These are phyloP conservation scores for Mya arenaria DNA, from an alignment of 1,140 invertebrate species.

Conservation along the genomic window DNA sequence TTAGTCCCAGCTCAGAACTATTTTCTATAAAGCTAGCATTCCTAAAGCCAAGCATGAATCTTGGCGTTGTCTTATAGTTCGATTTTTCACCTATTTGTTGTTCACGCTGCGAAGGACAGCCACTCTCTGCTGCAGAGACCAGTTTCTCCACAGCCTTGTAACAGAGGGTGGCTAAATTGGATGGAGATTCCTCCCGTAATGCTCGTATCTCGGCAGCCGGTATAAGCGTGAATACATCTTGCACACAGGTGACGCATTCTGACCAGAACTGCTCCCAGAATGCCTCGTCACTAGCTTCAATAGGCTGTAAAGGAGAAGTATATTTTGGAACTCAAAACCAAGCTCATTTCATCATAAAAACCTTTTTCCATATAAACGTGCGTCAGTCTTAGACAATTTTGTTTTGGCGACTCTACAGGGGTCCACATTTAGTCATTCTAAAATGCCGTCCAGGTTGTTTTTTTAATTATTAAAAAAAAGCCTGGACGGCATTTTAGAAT, in stretches of 20 bases:
- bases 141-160: conserved; percentile 99
- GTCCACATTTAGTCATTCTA: too few species aligned
- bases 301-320: conserved; percentile 87
- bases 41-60: too few species aligned
- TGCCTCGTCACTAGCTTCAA: conserved; percentile 93
- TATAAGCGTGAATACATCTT: conserved; percentile 98
- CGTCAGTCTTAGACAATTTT: too few species aligned
- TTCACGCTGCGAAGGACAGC: conserved; percentile 95
- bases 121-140: conserved; percentile 95
- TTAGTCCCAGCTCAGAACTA: too few species aligned
- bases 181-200: conserved; percentile 96
- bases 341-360: too few species aligned
- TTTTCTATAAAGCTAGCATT: not conserved
- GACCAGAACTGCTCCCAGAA: conserved; percentile 99
- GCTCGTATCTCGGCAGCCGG: conserved; percentile 93
- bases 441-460: too few species aligned
- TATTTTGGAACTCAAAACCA: too few species aligned
- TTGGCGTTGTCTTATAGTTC: too few species aligned
- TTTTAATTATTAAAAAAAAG: too few species aligned
- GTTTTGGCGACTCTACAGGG: too few species aligned
- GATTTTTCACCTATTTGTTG: conserved; percentile 91
- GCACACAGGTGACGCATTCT: conserved; percentile 94
- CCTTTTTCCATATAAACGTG: too few species aligned
- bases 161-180: conserved; percentile 99
- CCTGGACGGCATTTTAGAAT: too few species aligned